phyloP scores from a whole-genome alignment of 2,888 invertebrate genomes.

The Salticus scenicus region DNA sequence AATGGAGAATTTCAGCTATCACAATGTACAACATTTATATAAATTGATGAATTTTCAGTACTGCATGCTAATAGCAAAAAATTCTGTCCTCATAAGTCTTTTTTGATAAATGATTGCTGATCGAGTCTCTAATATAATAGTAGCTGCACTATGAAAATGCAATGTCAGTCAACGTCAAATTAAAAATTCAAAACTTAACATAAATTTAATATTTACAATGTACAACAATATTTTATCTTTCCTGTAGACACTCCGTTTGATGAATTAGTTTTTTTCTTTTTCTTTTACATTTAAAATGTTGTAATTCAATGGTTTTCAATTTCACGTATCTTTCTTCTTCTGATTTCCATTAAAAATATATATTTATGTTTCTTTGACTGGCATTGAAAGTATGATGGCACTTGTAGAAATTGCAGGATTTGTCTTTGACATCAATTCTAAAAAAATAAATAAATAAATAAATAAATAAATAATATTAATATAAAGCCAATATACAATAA shows the following conservation, averaged over 20 bases:
- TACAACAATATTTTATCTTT: background rate
- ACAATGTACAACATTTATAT: background rate
- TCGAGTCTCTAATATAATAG: background rate
- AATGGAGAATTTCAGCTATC: background rate
- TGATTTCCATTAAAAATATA: constrained; percentile 5
- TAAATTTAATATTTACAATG: background rate
- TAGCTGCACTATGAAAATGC: constrained; percentile 2
- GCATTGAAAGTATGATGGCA: constrained; percentile 15
- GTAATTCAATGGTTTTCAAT: background rate
- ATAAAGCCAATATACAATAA: too few relatives aligned
- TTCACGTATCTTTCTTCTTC: background rate
- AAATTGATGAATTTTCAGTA: background rate
- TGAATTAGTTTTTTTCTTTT: background rate
- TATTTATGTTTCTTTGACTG: background rate
- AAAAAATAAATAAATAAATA: background rate
- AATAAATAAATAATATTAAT: too few relatives aligned
- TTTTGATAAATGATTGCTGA: background rate
- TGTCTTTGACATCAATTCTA: background rate
- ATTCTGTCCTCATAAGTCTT: background rate
- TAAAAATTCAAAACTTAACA: constrained; percentile 15
- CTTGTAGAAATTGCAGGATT: background rate
- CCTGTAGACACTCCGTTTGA: background rate
- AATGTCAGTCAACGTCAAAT: background rate
- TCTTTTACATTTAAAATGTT: background rate
- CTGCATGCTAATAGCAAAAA: background rate